Evolutionary conservation across 2,888 invertebrate species (phyloP).

Genomic region (Endomychus coccineus): DNA sequence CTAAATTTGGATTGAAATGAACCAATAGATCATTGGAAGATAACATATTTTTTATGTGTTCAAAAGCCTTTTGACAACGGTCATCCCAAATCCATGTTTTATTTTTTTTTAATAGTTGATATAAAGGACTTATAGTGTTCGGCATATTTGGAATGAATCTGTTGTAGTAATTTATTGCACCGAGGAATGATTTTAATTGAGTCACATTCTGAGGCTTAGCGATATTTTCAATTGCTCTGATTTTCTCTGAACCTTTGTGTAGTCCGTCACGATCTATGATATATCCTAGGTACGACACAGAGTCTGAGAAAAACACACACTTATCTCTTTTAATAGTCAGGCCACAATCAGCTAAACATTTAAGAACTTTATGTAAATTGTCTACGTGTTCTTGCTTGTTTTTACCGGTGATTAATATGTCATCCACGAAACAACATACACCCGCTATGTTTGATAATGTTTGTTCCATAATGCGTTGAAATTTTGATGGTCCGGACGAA

Average conservation of each 20-base stretch:
- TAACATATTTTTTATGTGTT: too few relatives aligned
- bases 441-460: too few relatives aligned
- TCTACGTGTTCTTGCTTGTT: slow-evolving; percentile 12
- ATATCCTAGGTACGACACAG: not conserved
- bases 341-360: not conserved
- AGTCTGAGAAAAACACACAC: not conserved
- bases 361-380: too few relatives aligned
- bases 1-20: too few relatives aligned
- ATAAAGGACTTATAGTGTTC: too few relatives aligned
- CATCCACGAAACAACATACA: slow-evolving; percentile 27
- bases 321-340: not conserved
- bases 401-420: slow-evolving; percentile 23
- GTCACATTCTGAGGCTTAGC: not conserved
- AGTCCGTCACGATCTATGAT: not conserved
- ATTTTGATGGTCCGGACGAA: slow-evolving; percentile 31
- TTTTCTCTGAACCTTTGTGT: not conserved
- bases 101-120: too few relatives aligned
- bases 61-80: too few relatives aligned
- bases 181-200: slow-evolving; percentile 1
- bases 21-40: too few relatives aligned
- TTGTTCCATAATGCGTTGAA: slow-evolving; percentile 31
- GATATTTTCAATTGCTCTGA: not conserved
- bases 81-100: too few relatives aligned
- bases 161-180: not conserved
- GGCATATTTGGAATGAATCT: not conserved